phyloP scores from a whole-genome alignment of 1,140 invertebrate genomes.

The Galendromus occidentalis region DNA sequence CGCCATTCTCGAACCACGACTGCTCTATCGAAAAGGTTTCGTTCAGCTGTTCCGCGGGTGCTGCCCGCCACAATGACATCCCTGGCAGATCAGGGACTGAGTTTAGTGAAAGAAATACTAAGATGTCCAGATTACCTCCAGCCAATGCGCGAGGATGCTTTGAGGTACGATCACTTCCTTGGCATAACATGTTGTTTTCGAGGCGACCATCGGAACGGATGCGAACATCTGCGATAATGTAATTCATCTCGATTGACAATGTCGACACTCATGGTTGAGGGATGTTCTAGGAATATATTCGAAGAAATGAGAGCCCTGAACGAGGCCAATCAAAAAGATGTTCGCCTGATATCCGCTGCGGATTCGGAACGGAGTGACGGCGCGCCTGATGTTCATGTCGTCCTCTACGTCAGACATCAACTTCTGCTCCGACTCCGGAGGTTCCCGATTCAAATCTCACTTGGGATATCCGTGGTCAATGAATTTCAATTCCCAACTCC shows the following conservation, averaged over 20 bases:
- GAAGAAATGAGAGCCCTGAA: slow-evolving; percentile 53
- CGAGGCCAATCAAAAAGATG: slow-evolving; percentile 49
- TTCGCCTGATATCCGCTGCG: slow-evolving; percentile 20
- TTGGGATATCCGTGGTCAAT: not conserved
- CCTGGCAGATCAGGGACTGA: not conserved
- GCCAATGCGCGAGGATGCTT: not conserved
- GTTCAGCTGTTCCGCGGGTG: too few species aligned
- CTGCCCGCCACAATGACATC: not conserved
- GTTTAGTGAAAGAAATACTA: not conserved
- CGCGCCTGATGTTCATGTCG: not conserved
- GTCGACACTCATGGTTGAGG: too few species aligned
- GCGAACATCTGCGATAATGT: not conserved
- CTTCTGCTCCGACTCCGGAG: not conserved
- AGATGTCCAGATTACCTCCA: not conserved
- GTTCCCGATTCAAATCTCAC: not conserved
- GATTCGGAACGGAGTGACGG: slow-evolving; percentile 10
- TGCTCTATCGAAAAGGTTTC: not conserved
- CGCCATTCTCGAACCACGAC: not conserved
- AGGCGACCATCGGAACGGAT: too few species aligned
- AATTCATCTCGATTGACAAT: not conserved
- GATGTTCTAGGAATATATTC: slow-evolving; percentile 27
- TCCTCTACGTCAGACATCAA: slow-evolving; percentile 9
- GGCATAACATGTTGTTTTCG: not conserved
- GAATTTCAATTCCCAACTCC: too few species aligned
- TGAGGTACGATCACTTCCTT: slow-evolving; percentile 7